phyloP scores from a whole-genome alignment of 2,113 vertebrate genomes.

The Procavia capensis region DNA sequence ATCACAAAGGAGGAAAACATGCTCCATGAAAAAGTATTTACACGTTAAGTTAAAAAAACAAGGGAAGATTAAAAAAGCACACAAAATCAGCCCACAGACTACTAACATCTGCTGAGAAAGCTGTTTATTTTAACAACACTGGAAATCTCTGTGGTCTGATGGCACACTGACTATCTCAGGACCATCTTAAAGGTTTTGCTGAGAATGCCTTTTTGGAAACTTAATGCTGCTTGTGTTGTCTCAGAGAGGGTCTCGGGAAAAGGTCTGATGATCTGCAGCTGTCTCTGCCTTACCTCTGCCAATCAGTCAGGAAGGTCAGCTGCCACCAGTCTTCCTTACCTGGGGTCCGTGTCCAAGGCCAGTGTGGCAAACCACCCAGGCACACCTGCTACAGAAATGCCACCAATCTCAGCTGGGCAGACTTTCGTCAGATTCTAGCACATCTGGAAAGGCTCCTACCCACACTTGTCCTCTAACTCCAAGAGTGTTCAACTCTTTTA shows the following conservation, averaged over 20 bases:
- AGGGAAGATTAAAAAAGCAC: neutral
- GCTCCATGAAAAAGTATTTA: neutral
- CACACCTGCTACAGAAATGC: neutral
- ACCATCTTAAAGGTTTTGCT: neutral
- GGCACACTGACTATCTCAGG: neutral
- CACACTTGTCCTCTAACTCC: neutral
- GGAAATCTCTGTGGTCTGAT: neutral
- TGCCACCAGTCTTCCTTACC: no score
- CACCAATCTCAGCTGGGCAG: neutral
- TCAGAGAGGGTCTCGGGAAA: neutral
- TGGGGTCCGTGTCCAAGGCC: neutral
- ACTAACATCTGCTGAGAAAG: neutral
- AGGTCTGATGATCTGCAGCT: no score
- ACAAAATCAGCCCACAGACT: neutral
- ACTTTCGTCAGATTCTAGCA: fast-evolving
- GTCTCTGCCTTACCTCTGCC: neutral
- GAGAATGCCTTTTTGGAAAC: neutral
- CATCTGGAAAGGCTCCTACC: neutral
- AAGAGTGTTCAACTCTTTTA: neutral
- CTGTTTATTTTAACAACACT: neutral
- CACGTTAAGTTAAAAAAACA: neutral
- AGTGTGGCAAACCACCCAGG: no score
- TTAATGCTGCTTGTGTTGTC: neutral
- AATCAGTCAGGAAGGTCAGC: neutral
- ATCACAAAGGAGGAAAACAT: neutral